A percentile compares a stretch with the other conserved stretches of the same genome.
phyloP scores from a whole-genome alignment of 2,888 invertebrate species.

The Ceraclea dissimilis region DNA sequence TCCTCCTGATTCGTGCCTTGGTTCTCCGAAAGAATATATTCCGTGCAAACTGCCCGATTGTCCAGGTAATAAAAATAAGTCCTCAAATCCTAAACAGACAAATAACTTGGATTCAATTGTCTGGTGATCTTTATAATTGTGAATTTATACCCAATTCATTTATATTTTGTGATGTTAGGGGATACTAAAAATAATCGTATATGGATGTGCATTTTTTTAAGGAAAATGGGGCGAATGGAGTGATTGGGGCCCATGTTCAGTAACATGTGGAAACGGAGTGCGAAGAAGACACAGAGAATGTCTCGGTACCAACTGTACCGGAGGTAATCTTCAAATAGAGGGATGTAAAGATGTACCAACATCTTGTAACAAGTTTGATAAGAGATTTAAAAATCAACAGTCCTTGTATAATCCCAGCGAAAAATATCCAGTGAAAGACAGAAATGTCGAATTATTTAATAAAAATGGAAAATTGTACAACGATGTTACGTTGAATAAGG shows the following conservation, averaged over 20 bases:
- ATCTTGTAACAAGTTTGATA: slow-evolving; percentile 11
- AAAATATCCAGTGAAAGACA: no score
- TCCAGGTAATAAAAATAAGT: slow-evolving; percentile 31
- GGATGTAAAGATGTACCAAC: slow-evolving; percentile 12
- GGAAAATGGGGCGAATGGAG: slow-evolving; percentile 35
- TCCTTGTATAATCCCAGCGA: no score
- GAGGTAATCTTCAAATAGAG: slow-evolving; percentile 15
- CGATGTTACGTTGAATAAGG: no score
- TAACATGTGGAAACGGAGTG: slow-evolving; percentile 33
- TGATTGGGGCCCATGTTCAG: slow-evolving; percentile 34
- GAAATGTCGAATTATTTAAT: no score
- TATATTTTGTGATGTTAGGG: no score
- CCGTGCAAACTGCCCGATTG: slow-evolving; percentile 28
- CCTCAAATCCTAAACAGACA: no score
- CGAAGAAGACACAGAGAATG: slow-evolving; percentile 29
- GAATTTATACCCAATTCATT: no score
- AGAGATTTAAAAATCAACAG: background rate
- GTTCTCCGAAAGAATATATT: slow-evolving; percentile 29
- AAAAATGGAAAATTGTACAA: no score
- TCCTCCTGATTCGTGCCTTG: slow-evolving; percentile 33
- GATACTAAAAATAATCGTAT: no score
- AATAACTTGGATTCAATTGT: no score
- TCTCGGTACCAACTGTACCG: slow-evolving; percentile 16
- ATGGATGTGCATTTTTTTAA: slow-evolving; percentile 17
- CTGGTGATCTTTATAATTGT: no score